Base-by-base conservation (phyloP, 2,888 invertebrate genomes). In the Schrankia costaestrigalis region DNA sequence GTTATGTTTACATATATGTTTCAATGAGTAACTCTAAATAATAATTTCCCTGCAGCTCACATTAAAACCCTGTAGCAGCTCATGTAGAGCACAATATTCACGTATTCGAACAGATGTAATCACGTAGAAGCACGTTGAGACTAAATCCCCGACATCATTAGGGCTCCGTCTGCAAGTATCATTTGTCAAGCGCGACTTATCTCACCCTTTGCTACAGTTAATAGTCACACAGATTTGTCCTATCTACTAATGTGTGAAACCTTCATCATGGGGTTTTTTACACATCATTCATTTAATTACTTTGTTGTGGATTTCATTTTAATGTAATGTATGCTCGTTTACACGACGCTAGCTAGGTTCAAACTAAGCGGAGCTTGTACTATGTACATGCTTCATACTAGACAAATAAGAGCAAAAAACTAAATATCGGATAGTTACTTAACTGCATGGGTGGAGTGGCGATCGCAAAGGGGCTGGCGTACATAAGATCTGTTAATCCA, bases 181-280 rank as follows among this genome's bases (percentile, higher is more conserved):
- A 66, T 78, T 77, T 72, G 72, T 77, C 74, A 75, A 65, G 53
- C 57, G 54, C 60, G 63, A 67, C 68, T 74, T 76, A 75, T 70
- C 76, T 62, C 64, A 62, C 64, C 66, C 67, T 62, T 60, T 62
- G 53, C 56, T 56, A 59, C 44, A 54, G 60, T 63, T 67, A 69
- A 67, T 68, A 65, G 67, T 60, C 55, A 59, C 51, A 35, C 59
- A 63, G 67, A 70, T 72, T 75, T 65, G 69, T 70, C 57, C 58
- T 47, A 26, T 43, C 36, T 25, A 38, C 48, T 59, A 51, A 61
- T 56, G 53, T 56, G 55, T 50, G 46, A 35, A 33, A 23, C 52
- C 57, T 52, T 63, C 51, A 61, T 56, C 49, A 52, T 53, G 37
- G 35, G 28, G 25, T 39, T 55, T 54, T 57, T 51, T 29, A 38